phyloP scores from a whole-genome alignment of 2,888 invertebrate genomes.

The Drosophila infuscata region DNA sequence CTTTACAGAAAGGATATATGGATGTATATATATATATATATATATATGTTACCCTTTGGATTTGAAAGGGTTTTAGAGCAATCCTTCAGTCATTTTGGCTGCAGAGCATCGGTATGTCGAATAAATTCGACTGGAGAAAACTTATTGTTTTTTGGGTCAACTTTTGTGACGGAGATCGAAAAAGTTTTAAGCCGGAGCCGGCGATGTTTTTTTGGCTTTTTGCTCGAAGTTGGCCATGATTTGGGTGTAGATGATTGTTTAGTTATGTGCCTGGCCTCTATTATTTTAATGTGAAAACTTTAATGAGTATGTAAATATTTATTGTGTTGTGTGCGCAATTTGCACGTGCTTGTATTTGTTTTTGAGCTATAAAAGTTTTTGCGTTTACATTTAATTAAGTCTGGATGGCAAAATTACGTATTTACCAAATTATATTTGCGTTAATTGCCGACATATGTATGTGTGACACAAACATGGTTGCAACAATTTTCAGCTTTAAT shows the following conservation, averaged over 20 bases:
- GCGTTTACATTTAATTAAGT: slow-evolving; percentile 39
- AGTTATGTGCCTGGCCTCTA: slow-evolving; percentile 22
- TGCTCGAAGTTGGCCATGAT: slow-evolving; percentile 36
- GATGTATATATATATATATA: background rate
- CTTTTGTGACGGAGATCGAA: slow-evolving; percentile 60
- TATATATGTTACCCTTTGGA: background rate
- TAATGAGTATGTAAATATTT: slow-evolving; percentile 77
- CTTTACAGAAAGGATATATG: background rate
- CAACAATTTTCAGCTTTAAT: slow-evolving; percentile 18
- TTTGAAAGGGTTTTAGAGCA: background rate
- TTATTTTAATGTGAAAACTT: slow-evolving; percentile 73
- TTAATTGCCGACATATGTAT: slow-evolving; percentile 40
- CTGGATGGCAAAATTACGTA: slow-evolving; percentile 10
- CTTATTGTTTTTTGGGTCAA: slow-evolving; percentile 26
- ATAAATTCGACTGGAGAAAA: background rate
- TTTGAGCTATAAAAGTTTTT: background rate
- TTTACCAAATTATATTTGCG: slow-evolving; percentile 37
- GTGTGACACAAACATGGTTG: background rate
- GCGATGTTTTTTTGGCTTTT: slow-evolving; percentile 18
- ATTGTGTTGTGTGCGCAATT: slow-evolving; percentile 63
- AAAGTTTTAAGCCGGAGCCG: slow-evolving; percentile 61
- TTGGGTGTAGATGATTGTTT: slow-evolving; percentile 51
- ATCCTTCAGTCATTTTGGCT: background rate
- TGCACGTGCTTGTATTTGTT: slow-evolving; percentile 1
- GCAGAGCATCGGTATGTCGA: slow-evolving; percentile 5